These are phyloP conservation scores for Colaptes auratus DNA, from an alignment of 2,113 vertebrate genomes.

Conservation along the genomic window DNA sequence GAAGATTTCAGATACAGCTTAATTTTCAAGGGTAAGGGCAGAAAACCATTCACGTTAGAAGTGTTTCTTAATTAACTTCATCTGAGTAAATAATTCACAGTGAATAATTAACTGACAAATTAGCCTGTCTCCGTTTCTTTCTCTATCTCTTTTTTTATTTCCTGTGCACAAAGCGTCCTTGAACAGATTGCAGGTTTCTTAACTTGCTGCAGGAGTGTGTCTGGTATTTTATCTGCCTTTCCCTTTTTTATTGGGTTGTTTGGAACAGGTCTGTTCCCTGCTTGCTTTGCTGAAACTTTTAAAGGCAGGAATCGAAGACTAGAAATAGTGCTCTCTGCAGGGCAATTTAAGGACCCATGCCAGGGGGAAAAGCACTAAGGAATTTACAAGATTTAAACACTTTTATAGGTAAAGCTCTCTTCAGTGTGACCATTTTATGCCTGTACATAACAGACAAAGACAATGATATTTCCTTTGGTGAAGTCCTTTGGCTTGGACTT, in stretches of 20 bases:
- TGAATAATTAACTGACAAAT: constrained; percentile 44
- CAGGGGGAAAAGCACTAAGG: background rate
- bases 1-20: background rate
- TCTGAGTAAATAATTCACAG: constrained; percentile 62
- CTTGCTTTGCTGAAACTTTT: constrained; percentile 12
- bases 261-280: background rate
- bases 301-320: background rate
- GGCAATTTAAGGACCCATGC: background rate
- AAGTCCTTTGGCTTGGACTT: background rate
- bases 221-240: constrained; percentile 29
- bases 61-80: constrained; percentile 56
- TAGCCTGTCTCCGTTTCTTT: background rate
- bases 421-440: constrained; percentile 11
- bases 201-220: constrained; percentile 10
- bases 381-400: background rate
- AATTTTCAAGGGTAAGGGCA: background rate
- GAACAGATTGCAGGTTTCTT: constrained; percentile 48
- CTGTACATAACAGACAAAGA: background rate
- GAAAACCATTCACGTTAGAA: background rate
- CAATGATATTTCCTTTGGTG: background rate
- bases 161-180: constrained; percentile 6
- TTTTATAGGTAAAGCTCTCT: background rate
- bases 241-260: constrained; percentile 46
- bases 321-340: constrained; percentile 32
- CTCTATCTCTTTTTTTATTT: background rate